Conservation (phyloP, 2,797 vertebrate species). For the Urosaurus nigricauda region DNA sequence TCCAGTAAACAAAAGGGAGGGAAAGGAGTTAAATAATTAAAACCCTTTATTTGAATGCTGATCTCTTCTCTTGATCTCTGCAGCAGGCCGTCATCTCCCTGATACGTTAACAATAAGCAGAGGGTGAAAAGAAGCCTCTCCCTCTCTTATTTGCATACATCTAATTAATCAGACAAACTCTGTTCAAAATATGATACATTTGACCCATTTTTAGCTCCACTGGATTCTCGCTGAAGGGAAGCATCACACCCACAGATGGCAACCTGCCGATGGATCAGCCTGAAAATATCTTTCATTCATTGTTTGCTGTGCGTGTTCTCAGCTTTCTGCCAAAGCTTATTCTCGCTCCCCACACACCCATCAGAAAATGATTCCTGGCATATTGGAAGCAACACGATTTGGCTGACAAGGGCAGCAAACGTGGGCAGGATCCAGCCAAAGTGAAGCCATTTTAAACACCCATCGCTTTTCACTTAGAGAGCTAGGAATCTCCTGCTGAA, state of each 20-base stretch:
- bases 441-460: not conserved
- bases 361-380: constrained; percentile 21
- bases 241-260: not conserved
- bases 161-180: constrained; percentile 38
- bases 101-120: constrained; percentile 43
- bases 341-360: not conserved
- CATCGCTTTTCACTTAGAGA: not conserved
- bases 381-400: not conserved
- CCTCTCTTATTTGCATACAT: constrained; percentile 33
- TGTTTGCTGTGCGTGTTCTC: constrained; percentile 17
- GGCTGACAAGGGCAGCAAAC: not conserved
- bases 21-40: constrained; percentile 70
- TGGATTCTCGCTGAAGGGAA: constrained; percentile 32
- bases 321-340: not conserved
- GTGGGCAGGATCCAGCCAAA: not conserved
- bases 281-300: constrained; percentile 1
- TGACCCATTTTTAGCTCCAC: fast-evolving
- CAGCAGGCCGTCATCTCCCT: constrained; percentile 62
- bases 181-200: constrained; percentile 42
- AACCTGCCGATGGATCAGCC: not conserved
- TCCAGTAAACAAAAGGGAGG: constrained; percentile 68
- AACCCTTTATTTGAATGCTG: constrained; percentile 58
- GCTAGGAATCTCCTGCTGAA: not conserved
- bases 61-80: constrained; percentile 66
- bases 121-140: constrained; percentile 49